Base-by-base conservation (phyloP, 2,888 invertebrate species). In the Hirtodrosophila confusa region DNA sequence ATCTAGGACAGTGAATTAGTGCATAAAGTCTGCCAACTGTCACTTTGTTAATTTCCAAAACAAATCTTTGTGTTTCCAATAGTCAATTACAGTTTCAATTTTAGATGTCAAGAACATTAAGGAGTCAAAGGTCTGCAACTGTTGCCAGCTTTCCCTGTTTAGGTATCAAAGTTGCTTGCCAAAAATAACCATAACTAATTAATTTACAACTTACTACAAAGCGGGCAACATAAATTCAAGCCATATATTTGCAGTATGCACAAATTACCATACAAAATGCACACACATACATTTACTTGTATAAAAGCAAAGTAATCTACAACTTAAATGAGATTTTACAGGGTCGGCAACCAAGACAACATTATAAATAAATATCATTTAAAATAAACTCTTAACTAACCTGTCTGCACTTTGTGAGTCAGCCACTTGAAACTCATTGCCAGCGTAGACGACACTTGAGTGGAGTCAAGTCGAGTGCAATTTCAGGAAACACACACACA, bases 341-440 rank as follows among this genome's bases (percentile, higher is more conserved):
- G 37, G 43, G 62, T 40, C 39, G 55, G 65, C 51, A 66, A 40
- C 45, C 67, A 64, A 69, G 86, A 69, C 80, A 65, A 64, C 75
- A 76, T 87, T 74, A 87, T 83, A 87, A 83, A 85, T 87, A 83
- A 83, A 83, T 83, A 83, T 76, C 79, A 83, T 83, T 85, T 78
- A 69, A 76, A 87, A 85, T 78, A 80, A 83, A 87, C 88, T 83
- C 76, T 78, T 68, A 78, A 85, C 82, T 85, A 87, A 83, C 82
- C 88, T 87, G 82, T 83, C 88, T 83, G 70, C 82, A 83, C 82
- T 84, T 86, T 84, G 69, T 61, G 66, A 44, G 56, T 54, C 69
- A 62, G 60, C 43, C 62, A 62, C 67, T 75, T 78, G 62, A 75
- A 54, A 47, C 66, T 50, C 54, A 54, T 50, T 69, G 63, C 43